phyloP scores from a whole-genome alignment of 2,113 vertebrate species.

The Thunnus thynnus region DNA sequence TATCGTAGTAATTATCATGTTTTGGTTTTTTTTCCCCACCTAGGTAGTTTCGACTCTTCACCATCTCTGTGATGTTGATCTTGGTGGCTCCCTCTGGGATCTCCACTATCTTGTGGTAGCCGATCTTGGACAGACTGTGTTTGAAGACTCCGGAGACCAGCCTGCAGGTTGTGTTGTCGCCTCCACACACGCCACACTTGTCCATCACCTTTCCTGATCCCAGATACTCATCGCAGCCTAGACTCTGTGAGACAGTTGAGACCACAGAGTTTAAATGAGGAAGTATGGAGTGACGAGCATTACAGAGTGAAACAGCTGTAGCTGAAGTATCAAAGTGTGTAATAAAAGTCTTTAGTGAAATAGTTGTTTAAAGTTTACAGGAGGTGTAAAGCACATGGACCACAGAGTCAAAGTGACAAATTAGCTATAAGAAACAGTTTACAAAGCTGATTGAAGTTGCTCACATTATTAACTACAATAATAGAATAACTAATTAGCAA shows the following conservation, averaged over 20 bases:
- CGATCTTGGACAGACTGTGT: conserved; percentile 91
- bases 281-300: not conserved
- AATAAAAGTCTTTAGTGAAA: conserved; percentile 1
- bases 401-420: not conserved
- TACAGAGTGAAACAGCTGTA: not conserved
- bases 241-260: conserved; percentile 82
- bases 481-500: conserved; percentile 34
- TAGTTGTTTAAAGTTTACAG: not conserved
- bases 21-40: conserved; percentile 83
- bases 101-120: conserved; percentile 97
- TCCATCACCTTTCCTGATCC: conserved; percentile 93
- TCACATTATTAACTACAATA: conserved; percentile 25
- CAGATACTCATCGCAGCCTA: conserved; percentile 94
- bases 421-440: not conserved
- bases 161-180: conserved; percentile 92
- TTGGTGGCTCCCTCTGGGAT: conserved; percentile 97
- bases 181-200: conserved; percentile 94
- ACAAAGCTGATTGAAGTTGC: not conserved
- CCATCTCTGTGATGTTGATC: conserved; percentile 97
- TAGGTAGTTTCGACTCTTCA: conserved; percentile 97
- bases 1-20: not conserved
- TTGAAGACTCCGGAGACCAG: conserved; percentile 94
- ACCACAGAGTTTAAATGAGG: not conserved
- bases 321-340: not conserved
- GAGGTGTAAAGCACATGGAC: not conserved